Evolutionary conservation across 2,888 invertebrate genomes (phyloP), one percentile per base, ranked within the genome.

Genomic region (Agelastica alni): DNA sequence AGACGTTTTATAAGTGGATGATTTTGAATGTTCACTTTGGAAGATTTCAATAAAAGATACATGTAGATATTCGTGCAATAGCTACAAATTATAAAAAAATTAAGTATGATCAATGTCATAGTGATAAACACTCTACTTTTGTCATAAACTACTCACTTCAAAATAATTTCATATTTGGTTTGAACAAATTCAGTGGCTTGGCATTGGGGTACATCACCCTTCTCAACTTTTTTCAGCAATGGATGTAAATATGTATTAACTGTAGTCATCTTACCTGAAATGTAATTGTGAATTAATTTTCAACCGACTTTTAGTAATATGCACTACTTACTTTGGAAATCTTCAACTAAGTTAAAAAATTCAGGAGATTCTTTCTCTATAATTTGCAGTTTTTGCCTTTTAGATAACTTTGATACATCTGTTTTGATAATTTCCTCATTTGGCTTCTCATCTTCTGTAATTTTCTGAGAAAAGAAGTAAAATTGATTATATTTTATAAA

Each of bases 1-100:
- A 97, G 79, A 58, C 92, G 82, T 72, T 91, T 90, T 34, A 92
- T 84, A 9, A 96, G 86, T n/a, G 97, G 96, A 80, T 98, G 97
- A 64, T 87, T 86, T 67, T 86, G 84, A 14, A 91, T 81, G 48
- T 84, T 81, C 14, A 82, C 77, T 66, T 85, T 85, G 69, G 87
- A 87, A 48, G 89, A 83, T 80, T 94, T 94, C 10, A 96, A 76
- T 64, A 91, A 80, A 63, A 96, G 75, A 75, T 95, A 96, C 77
- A 91, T 93, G 42, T 85, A 83, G 30, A 96, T 86, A 73, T 96
- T 95, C 14, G 87, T 85, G 65, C 89, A 89, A 72, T 96, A 96
- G 72, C 93, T 93, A 70, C 82, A 82, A 79, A n/a, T n/a, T n/a
- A n/a, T n/a, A n/a, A n/a, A n/a, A n/a, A n/a, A n/a, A n/a, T n/a